Evolutionary conservation across 1,140 invertebrate genomes (phyloP).

Genomic region (Anastrepha obliqua): DNA sequence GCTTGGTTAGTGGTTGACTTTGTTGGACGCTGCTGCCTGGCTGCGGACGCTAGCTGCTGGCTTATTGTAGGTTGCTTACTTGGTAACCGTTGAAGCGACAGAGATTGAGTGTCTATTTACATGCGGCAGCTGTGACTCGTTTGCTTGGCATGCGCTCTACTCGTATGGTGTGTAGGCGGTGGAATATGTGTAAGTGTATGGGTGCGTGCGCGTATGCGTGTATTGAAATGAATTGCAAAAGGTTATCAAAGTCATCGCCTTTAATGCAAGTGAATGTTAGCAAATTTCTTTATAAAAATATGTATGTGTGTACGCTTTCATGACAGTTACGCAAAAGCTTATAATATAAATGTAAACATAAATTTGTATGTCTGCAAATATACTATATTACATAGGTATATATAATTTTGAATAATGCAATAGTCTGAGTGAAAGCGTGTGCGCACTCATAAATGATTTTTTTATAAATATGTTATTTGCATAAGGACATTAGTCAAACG

Average conservation of each 20-base stretch:
- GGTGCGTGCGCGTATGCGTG: neutral
- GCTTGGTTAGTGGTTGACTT: neutral
- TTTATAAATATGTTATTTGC: conserved; percentile 10
- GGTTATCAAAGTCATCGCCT: conserved; percentile 49
- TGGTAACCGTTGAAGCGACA: conserved; percentile 37
- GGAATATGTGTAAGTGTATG: neutral
- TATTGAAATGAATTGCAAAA: conserved; percentile 45
- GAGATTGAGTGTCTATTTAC: conserved; percentile 50
- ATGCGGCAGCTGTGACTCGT: conserved; percentile 37
- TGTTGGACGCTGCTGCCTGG: neutral
- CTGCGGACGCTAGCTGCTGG: neutral
- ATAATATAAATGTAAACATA: neutral
- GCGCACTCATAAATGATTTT: conserved; percentile 9
- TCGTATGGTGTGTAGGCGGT: neutral
- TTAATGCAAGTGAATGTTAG: conserved; percentile 37
- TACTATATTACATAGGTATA: no score
- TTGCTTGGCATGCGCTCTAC: neutral
- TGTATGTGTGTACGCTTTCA: neutral
- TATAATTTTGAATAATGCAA: no score
- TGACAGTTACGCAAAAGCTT: conserved; percentile 19
- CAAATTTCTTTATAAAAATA: conserved; percentile 37
- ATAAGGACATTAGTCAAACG: conserved; percentile 32
- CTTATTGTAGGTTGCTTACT: neutral
- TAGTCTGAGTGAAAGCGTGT: neutral
- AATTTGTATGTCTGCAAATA: neutral